phyloP scores from a whole-genome alignment of 53 echinoderm and acorn worm genomes.

The Pentamera pediparva region DNA sequence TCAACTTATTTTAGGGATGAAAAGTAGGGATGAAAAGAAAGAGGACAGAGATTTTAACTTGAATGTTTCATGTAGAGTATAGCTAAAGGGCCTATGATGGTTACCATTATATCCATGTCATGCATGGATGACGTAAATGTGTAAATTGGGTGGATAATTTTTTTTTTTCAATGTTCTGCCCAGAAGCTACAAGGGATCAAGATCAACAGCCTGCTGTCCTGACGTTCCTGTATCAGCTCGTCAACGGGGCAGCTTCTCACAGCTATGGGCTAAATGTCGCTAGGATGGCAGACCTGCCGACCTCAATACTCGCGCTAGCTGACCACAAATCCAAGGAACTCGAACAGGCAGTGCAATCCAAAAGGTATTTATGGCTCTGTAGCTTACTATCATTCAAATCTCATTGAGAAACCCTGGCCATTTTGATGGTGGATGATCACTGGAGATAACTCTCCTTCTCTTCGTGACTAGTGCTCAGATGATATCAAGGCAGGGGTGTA shows the following conservation, averaged over 20 bases:
- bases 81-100: no score
- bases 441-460: no score
- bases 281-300: constrained; percentile 71
- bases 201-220: constrained; percentile 34
- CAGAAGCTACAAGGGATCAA: not conserved
- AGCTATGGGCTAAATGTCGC: constrained; percentile 97
- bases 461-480: no score
- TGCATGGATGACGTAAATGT: no score
- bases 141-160: no score
- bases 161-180: not conserved
- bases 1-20: no score
- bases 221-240: constrained; percentile 89
- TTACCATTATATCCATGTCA: no score
- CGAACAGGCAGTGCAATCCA: constrained; percentile 52
- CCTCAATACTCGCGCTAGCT: constrained; percentile 55
- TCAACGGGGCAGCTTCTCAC: constrained; percentile 66
- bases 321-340: constrained; percentile 68
- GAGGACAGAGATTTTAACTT: not conserved
- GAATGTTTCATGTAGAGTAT: not conserved
- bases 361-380: constrained; percentile 24
- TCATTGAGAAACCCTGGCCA: not conserved
- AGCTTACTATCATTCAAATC: not conserved
- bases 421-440: no score
- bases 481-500: no score
- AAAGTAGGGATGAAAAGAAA: no score